Conservation (phyloP, 2,113 vertebrate species). For the Campylomormyrus numenius region DNA sequence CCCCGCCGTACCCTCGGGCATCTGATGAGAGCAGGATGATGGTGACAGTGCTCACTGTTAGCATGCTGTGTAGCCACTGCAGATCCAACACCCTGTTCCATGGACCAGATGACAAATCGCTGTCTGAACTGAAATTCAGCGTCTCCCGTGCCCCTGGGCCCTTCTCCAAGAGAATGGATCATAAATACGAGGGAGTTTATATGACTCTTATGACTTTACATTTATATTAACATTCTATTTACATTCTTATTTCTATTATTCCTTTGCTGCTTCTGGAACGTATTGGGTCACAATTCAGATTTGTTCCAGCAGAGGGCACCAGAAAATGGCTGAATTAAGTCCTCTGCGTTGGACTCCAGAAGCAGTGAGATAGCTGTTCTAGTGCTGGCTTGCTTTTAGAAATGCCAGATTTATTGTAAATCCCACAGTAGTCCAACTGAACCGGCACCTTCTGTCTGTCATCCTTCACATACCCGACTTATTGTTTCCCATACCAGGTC, state of each 20-base stretch:
- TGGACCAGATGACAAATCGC: too few relatives aligned
- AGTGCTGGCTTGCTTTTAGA: background rate
- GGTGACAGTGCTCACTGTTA: background rate
- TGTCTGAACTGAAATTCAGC: background rate
- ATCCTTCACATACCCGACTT: background rate
- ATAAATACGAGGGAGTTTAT: background rate
- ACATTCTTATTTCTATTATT: background rate
- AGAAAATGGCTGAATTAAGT: background rate
- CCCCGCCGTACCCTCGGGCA: background rate
- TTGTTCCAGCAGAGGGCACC: background rate
- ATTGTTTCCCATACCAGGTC: background rate
- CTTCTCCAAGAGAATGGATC: background rate
- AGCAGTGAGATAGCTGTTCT: background rate
- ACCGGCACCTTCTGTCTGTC: background rate
- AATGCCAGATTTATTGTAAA: background rate
- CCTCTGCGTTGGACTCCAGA: background rate
- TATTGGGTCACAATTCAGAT: background rate
- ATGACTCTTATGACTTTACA: background rate
- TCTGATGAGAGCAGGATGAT: background rate
- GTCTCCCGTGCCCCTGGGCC: background rate
- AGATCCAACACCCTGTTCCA: background rate
- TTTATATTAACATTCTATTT: background rate
- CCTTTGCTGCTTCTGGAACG: background rate
- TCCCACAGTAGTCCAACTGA: background rate
- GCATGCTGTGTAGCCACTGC: background rate